phyloP scores from a whole-genome alignment of 2,888 invertebrate genomes.

The Calephelis perditalis region DNA sequence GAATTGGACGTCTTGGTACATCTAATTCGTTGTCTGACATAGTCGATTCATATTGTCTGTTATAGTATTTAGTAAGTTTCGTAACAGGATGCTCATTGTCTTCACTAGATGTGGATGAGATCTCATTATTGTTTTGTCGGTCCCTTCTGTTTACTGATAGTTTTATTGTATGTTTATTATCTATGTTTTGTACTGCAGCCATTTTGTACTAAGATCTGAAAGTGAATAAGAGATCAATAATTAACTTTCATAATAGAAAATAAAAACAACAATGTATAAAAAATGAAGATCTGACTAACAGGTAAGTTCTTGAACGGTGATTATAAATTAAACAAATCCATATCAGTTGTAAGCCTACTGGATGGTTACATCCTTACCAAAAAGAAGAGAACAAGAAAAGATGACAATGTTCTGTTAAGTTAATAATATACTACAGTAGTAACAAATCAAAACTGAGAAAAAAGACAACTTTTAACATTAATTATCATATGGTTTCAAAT shows the following conservation, averaged over 20 bases:
- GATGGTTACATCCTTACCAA: no score
- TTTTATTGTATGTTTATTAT: slow-evolving; percentile 32
- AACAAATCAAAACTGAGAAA: no score
- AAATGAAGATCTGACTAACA: no score
- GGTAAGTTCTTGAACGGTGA: no score
- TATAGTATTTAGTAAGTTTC: slow-evolving; percentile 49
- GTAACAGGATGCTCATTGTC: slow-evolving; percentile 36
- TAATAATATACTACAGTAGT: no score
- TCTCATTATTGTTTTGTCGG: slow-evolving; percentile 54
- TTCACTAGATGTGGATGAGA: slow-evolving; percentile 60
- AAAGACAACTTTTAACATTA: no score
- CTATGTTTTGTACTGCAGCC: slow-evolving; percentile 54
- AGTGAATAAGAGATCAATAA: slow-evolving; percentile 7
- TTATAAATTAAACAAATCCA: no score
- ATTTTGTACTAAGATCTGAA: slow-evolving; percentile 29
- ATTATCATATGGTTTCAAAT: no score
- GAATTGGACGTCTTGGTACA: slow-evolving; percentile 30
- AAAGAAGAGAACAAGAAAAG: no score
- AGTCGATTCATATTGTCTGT: slow-evolving; percentile 45
- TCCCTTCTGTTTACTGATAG: slow-evolving; percentile 27
- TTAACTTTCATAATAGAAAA: not conserved
- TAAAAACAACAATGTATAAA: not conserved
- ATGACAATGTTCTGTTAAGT: no score
- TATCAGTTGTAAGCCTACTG: no score
- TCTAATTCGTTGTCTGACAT: slow-evolving; percentile 56